A percentile compares a stretch with the other conserved stretches of the same genome.
Evolutionary conservation across 2,888 invertebrate species (phyloP).

Genomic region (Heliothis peltigera): DNA sequence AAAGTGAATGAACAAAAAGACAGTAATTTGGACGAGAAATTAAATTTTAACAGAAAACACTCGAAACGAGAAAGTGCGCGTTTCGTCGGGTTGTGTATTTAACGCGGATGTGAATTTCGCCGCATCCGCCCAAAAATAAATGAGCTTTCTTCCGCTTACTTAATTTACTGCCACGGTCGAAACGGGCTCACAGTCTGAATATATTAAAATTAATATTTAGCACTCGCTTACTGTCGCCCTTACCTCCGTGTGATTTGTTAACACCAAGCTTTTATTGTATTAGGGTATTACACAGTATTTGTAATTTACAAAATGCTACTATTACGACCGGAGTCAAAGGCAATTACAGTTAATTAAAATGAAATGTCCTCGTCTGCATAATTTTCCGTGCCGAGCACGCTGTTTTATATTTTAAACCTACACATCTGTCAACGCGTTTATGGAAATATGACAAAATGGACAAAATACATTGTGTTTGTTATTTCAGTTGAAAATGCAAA

Average conservation of each 20-base stretch:
- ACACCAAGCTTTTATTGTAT: constrained; percentile 74
- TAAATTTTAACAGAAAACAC: constrained; percentile 88
- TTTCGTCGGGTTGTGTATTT: constrained; percentile 86
- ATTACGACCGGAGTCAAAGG: constrained; percentile 57
- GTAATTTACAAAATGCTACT: constrained; percentile 61
- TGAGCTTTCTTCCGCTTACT: constrained; percentile 89
- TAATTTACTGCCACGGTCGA: constrained; percentile 85
- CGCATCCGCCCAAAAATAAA: constrained; percentile 89
- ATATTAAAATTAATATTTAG: constrained; percentile 88
- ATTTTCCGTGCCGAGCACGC: constrained; percentile 41
- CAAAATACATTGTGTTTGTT: constrained; percentile 50
- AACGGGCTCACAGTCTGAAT: constrained; percentile 82
- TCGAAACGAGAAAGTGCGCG: constrained; percentile 81
- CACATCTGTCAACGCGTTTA: constrained; percentile 47
- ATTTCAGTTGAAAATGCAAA: constrained; percentile 16
- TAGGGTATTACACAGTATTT: constrained; percentile 65
- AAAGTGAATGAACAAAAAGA: constrained; percentile 87
- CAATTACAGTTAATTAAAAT: constrained; percentile 58
- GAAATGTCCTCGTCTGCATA: constrained; percentile 58
- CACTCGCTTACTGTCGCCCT: constrained; percentile 80
- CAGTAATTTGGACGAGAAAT: constrained; percentile 85
- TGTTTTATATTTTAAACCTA: constrained; percentile 40
- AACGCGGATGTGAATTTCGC: constrained; percentile 88
- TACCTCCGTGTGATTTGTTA: constrained; percentile 80
- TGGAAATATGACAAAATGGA: constrained; percentile 60